phyloP scores from a whole-genome alignment of 1,140 invertebrate genomes.

The Brachionus manjavacas region DNA sequence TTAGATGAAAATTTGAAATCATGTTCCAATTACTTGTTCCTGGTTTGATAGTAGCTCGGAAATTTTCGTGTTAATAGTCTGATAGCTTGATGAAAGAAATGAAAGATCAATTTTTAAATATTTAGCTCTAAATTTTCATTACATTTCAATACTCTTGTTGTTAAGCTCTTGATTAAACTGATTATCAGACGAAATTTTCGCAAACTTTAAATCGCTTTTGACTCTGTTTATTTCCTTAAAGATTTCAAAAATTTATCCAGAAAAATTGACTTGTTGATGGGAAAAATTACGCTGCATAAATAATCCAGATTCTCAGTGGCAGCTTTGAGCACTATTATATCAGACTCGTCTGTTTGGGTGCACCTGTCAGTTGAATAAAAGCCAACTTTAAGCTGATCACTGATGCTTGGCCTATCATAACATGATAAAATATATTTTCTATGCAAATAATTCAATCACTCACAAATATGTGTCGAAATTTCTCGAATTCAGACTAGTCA shows the following conservation, averaged over 20 bases:
- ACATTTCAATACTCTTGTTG: constrained; percentile 37
- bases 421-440: background rate
- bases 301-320: constrained; percentile 53
- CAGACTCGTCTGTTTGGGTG: constrained; percentile 53
- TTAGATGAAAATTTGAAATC: background rate
- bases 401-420: constrained; percentile 49
- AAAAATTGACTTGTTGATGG: background rate
- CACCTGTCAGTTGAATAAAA: constrained; percentile 53
- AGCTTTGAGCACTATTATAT: constrained; percentile 54
- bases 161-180: constrained; percentile 32
- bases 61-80: background rate
- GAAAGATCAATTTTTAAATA: background rate
- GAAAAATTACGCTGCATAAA: constrained; percentile 48
- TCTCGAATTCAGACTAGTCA: background rate
- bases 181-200: constrained; percentile 29
- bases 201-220: constrained; percentile 16
- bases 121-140: constrained; percentile 15
- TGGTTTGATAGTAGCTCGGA: background rate
- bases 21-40: constrained; percentile 17
- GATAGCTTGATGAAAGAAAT: background rate
- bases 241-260: background rate
- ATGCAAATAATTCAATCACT: background rate
- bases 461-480: background rate
- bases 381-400: constrained; percentile 53
- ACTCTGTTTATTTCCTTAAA: background rate